Evolutionary conservation across 1,140 invertebrate species (phyloP).

Genomic region (Drosophila yakuba): DNA sequence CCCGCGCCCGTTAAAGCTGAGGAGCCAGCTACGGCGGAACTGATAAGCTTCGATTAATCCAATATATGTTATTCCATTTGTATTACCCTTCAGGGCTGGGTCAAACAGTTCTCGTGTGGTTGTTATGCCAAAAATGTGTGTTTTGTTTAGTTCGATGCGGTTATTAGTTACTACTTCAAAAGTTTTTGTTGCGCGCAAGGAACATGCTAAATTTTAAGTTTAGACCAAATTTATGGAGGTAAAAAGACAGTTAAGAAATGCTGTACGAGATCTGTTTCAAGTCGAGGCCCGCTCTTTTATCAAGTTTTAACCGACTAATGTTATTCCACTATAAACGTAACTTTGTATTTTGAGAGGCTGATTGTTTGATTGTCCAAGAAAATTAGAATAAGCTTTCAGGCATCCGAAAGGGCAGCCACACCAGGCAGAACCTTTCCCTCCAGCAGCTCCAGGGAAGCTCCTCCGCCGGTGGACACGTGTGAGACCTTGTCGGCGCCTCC

Average conservation of each 20-base stretch:
- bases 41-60: constrained; percentile 90
- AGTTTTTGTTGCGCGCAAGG: constrained; percentile 6
- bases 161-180: constrained; percentile 38
- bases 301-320: constrained; percentile 41
- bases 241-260: constrained; percentile 1
- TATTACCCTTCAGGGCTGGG: constrained; percentile 21
- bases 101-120: constrained; percentile 26
- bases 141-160: constrained; percentile 25
- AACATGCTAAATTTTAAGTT: constrained; percentile 13
- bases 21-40: constrained; percentile 88
- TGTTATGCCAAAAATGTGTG: constrained; percentile 8
- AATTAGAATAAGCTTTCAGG: constrained; percentile 57
- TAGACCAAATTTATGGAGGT: background rate
- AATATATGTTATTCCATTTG: constrained; percentile 8
- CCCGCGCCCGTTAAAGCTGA: constrained; percentile 71
- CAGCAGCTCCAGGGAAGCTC: constrained; percentile 97
- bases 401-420: constrained; percentile 94
- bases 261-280: constrained; percentile 25
- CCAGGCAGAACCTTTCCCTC: constrained; percentile 96
- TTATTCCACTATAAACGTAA: constrained; percentile 36
- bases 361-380: background rate
- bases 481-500: constrained; percentile 98
- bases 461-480: constrained; percentile 99
- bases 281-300: constrained; percentile 24
- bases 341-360: constrained; percentile 2